Evolutionary conservation across 1,140 invertebrate species (phyloP), one percentile per base, ranked within the genome.

Genomic region (Glossosoma conforme): DNA sequence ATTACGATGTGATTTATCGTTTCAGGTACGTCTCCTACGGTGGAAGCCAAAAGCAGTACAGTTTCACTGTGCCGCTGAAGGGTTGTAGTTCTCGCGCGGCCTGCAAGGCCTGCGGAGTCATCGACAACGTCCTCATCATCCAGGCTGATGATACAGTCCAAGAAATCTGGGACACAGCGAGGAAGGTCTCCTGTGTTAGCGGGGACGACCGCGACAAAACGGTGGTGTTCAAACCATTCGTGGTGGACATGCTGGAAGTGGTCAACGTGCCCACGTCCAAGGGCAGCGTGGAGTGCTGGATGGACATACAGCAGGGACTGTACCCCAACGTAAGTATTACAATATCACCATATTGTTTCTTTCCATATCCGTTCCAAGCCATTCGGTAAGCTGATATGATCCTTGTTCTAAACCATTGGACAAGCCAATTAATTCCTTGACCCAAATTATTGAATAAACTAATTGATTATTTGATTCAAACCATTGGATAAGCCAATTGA

Each of bases 221-320:
- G 0, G 72, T 86, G 0, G 78, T 79, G 33, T 80, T 86, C 52
- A 82, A 81, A 52, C 83, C 83, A 2, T 84, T 86, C 53, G 76
- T 82, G 55, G 84, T 85, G 2, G 82, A 84, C 53, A 84, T 84
- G 82, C 61, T 86, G 14, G 81, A 85, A 55, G 81, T 85, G 0
- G 74, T 82, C 28, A 80, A 81, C 2, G 81, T 85, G 1, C 76
- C 81, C 9, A 79, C 81, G 1, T 69, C 75, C 0, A 74, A 72
- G 17, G 78, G 79, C 2, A 76, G 77, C 2, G 73, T 87, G 0
- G 78, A 84, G 55, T 86, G 84, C 65, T 87, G 84, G 84, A 87
- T 87, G 84, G 83, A 86, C 54, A 85, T 87, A 44, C 82, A 84
- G 48, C 77, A 76, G 56, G 85, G 85, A 58, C 66, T 75, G 43